A percentile compares a stretch with the other conserved stretches of the same genome.
Evolutionary conservation across 2,797 vertebrate species (phyloP).

Genomic region (Falco berigora): DNA sequence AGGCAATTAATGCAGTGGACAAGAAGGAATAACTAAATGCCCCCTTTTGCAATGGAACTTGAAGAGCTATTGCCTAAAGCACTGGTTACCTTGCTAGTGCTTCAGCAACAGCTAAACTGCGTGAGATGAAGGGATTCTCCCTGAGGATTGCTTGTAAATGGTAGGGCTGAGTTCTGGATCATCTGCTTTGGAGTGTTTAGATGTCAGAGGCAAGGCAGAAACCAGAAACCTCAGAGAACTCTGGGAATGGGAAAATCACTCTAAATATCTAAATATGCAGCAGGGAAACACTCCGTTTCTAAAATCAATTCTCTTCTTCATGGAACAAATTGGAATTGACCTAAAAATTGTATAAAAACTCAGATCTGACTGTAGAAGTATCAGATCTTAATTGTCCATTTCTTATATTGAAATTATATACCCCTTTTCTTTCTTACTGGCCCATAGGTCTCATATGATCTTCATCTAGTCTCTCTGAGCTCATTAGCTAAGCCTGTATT

Average conservation of each 20-base stretch:
- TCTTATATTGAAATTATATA: background rate
- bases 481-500: background rate
- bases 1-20: background rate
- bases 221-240: background rate
- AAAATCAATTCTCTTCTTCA: background rate
- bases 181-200: background rate
- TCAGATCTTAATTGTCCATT: background rate
- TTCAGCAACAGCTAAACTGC: background rate
- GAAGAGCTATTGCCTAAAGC: background rate
- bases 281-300: background rate
- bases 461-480: background rate
- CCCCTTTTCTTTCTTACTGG: background rate
- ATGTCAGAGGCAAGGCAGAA: background rate
- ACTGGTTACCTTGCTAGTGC: background rate
- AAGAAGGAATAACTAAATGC: background rate
- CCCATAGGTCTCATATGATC: background rate
- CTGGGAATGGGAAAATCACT: background rate
- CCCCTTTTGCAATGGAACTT: background rate
- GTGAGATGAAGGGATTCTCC: background rate
- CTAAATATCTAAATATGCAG: background rate
- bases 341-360: background rate
- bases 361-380: background rate
- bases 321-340: background rate
- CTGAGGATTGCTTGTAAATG: background rate
- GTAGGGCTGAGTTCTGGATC: background rate